phyloP scores from a whole-genome alignment of 2,113 vertebrate genomes.

The Urocynchramus pylzowi region DNA sequence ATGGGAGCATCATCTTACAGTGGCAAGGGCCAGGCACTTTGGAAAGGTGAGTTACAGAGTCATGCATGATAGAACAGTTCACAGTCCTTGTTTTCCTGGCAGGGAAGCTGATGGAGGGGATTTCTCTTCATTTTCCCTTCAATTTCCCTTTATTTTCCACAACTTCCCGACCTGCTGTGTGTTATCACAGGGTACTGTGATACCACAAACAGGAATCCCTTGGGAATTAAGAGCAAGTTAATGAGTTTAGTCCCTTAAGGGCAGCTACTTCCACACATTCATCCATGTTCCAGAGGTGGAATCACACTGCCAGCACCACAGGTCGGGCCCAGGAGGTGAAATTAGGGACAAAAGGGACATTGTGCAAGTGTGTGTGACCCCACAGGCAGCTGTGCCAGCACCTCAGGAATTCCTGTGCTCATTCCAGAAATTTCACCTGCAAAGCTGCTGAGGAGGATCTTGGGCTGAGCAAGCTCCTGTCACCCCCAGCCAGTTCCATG shows the following conservation, averaged over 20 bases:
- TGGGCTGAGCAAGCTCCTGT: background rate
- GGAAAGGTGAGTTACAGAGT: background rate
- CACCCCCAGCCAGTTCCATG: fast-evolving
- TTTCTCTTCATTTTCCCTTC: background rate
- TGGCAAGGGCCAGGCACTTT: background rate
- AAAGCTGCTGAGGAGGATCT: background rate
- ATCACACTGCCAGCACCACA: background rate
- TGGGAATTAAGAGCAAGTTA: background rate
- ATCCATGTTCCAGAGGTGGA: background rate
- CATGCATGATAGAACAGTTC: fast-evolving
- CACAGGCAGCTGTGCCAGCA: background rate
- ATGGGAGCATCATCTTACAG: background rate
- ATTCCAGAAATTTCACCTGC: background rate
- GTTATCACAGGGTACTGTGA: background rate
- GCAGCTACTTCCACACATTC: fast-evolving
- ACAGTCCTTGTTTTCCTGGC: background rate
- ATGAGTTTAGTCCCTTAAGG: background rate
- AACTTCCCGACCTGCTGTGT: background rate
- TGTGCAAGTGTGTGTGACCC: background rate
- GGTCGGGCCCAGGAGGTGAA: background rate
- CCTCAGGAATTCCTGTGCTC: background rate
- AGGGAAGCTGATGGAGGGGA: background rate
- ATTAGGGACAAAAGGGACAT: background rate
- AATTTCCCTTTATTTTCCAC: background rate
- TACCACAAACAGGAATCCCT: fast-evolving